Evolutionary conservation across 2,113 vertebrate genomes (phyloP).

Genomic region (Tachysurus fulvidraco): DNA sequence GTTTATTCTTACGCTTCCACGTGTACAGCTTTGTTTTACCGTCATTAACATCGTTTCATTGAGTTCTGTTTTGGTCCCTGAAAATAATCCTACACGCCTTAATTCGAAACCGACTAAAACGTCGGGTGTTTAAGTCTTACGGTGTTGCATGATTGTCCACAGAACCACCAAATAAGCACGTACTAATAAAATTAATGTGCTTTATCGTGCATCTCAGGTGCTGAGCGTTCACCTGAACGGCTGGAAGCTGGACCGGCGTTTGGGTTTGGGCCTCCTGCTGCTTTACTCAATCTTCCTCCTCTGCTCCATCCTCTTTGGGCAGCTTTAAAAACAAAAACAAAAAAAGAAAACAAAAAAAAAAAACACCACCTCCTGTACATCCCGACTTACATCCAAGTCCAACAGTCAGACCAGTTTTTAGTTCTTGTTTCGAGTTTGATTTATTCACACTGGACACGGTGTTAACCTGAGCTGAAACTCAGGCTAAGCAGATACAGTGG

Average conservation of each 20-base stretch:
- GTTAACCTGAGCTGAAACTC: constrained; percentile 26
- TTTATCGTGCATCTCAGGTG: constrained; percentile 61
- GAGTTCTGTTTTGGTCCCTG: neutral
- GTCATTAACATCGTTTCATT: neutral
- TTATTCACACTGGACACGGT: constrained; percentile 22
- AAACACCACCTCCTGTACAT: neutral
- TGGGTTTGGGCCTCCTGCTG: constrained; percentile 72
- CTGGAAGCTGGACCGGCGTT: constrained; percentile 76
- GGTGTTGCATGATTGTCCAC: neutral
- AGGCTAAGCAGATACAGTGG: neutral
- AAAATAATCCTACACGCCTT: neutral
- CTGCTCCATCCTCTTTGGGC: constrained; percentile 77
- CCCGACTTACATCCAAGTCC: neutral
- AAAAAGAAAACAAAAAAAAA: constrained; percentile 20
- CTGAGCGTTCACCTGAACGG: constrained; percentile 74
- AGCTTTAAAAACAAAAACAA: constrained; percentile 65
- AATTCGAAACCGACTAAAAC: neutral
- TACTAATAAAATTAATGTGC: neutral
- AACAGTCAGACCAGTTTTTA: constrained; percentile 6
- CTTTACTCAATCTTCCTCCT: constrained; percentile 78
- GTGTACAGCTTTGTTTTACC: neutral
- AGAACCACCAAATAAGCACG: neutral
- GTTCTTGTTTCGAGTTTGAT: constrained; percentile 2
- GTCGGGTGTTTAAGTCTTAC: neutral
- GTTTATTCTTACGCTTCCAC: neutral